Conservation (phyloP, 1,140 invertebrate species). For the Pissodes strobi region DNA sequence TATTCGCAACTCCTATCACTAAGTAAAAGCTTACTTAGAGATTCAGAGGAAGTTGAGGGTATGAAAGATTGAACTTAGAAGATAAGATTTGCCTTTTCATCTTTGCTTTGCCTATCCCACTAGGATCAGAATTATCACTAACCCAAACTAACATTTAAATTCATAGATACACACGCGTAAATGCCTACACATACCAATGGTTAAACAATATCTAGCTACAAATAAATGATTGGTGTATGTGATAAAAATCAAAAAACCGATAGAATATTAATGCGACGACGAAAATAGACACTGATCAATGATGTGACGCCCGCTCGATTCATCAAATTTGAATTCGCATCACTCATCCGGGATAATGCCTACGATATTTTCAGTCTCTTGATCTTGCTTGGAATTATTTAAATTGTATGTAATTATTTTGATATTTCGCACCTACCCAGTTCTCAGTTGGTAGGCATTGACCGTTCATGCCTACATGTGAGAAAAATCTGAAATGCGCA, state of each 20-base stretch:
- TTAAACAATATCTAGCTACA: slow-evolving; percentile 2
- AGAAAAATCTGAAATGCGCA: background rate
- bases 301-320: background rate
- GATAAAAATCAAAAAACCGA: background rate
- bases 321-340: slow-evolving; percentile 1
- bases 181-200: background rate
- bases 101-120: too few relatives aligned
- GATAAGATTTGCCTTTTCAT: too few relatives aligned
- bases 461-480: background rate
- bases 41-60: too few relatives aligned
- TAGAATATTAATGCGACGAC: slow-evolving; percentile 1
- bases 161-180: too few relatives aligned
- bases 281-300: slow-evolving; percentile 11
- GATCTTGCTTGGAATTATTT: background rate
- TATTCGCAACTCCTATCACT: too few relatives aligned
- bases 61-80: too few relatives aligned
- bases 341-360: slow-evolving; percentile 1
- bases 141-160: too few relatives aligned
- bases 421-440: slow-evolving; percentile 4
- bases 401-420: slow-evolving; percentile 8
- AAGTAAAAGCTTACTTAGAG: too few relatives aligned
- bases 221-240: slow-evolving; percentile 2
- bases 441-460: background rate
- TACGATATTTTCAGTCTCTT: slow-evolving; percentile 4
- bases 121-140: too few relatives aligned